Base-by-base conservation (phyloP, 1,140 invertebrate species). In the Aphaenogaster rudis region DNA sequence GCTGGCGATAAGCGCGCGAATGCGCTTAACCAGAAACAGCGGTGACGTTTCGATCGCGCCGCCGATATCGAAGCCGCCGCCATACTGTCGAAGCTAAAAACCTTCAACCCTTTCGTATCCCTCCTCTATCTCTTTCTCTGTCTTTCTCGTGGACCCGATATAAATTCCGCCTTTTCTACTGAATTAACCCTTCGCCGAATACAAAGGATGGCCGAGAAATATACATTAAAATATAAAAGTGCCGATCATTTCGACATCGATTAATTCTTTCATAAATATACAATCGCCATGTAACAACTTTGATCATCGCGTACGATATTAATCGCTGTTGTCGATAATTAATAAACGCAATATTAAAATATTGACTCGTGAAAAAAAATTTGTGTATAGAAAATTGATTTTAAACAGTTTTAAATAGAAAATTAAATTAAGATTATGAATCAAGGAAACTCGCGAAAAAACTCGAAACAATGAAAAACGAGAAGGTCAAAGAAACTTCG, bases 31-130 rank as follows among this genome's bases (percentile, higher is more conserved):
- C 80, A 84, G 80, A 84, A 76, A 84, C 80, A 84, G 80, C 39
- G 45, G 81, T 86, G 88, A 89, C 80, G 80, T 89, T 89, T 89
- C 85, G 88, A 89, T 89, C 82, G 54, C 88, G 67, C 63, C 59
- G 72, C 3, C 66, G 66, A 88, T 84, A 84, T 21, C 69, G 36
- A 0, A 52, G 64, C 78, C 50, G 54, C 45, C 67, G 80, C 69
- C 57, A 61, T 61, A 69, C 80, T 61, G 80, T 74, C 80, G 80
- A 84, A 76, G 69, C 80, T 50, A 63, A 84, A 84, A 84, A 84
- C 69, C 80, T 76, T 84, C 80, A 84, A 84, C 80, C 80, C 80
- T 84, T 61, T 74, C 45, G 33, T 74, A 76, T 5, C 54, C 54
- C 33, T n/a, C 61, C 42, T 54, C 67, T 9, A n/a, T 13, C 9